Base-by-base conservation (phyloP, 2,113 vertebrate species). In the Laterallus jamaicensis region DNA sequence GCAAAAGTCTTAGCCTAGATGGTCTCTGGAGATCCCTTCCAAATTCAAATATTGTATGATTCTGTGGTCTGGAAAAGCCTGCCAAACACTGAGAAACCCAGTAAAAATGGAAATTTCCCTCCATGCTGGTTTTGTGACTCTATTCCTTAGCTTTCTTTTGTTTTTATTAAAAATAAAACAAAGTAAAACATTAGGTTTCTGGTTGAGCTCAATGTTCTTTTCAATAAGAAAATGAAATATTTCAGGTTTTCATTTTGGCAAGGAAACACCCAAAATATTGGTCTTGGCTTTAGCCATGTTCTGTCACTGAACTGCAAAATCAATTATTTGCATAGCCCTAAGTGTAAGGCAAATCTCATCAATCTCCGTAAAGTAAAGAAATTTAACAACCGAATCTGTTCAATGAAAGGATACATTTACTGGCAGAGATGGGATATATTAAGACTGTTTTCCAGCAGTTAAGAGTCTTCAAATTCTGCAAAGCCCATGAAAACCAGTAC, bases 291-390 rank as follows among this genome's bases (percentile, higher is more conserved):
- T 60, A 75, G 47, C 39, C 37, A 11, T 49, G 18, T 91, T 82
- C 83, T 89, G 58, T 64, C 83, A 37, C 24, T 94, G 69, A 90
- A 62, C 66, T 92, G 86, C 67, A 87, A 90, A 95, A 87, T 78
- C 80, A 79, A 40, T 92, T 95, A 93, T 84, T 93, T 93, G 58
- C 69, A 62, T 82, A 82, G 86, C 66, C 58, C 11, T 69, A 96
- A 84, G 74, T 69, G 49, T 82, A 92, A 91, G 83, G 89, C 71
- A 93, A 94, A 92, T 52, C 56, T 88, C 92, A 80, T 92, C 59
- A 82, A 88, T 80, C 87, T 96, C 71, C 7, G 1, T 67, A 73
- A 78, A 89, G 58, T 56, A 66, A 80, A 88, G 73, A 86, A 94
- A 69, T 16, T n/a, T 88, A 83, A 85, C 29, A 62, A 83, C 64